Conservation (phyloP, 2,113 vertebrate species). For the Desmodus rotundus region DNA sequence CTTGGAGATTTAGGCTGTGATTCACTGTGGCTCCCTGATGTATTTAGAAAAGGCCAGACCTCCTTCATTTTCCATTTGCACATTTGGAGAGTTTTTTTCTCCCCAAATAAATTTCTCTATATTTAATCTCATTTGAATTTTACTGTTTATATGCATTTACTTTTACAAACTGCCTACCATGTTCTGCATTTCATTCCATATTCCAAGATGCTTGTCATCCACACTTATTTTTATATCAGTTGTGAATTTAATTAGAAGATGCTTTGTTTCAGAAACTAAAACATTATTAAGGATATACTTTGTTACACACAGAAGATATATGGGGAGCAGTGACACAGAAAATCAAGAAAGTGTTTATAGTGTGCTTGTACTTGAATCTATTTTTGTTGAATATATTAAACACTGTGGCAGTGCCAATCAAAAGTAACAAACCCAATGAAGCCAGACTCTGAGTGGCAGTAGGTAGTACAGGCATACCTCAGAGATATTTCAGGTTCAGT, state of each 20-base stretch:
- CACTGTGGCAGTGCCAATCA: not conserved
- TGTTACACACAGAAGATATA: not conserved
- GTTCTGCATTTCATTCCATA: not conserved
- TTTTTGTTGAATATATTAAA: slow-evolving; percentile 5
- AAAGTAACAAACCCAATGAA: not conserved
- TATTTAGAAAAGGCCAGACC: not conserved
- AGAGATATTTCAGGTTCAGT: not conserved
- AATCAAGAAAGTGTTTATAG: not conserved
- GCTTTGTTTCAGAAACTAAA: slow-evolving; percentile 12
- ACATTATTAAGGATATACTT: not conserved
- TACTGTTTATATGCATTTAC: not conserved
- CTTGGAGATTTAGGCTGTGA: not conserved
- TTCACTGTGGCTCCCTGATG: not conserved
- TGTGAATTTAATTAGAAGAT: not conserved
- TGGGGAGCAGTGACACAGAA: not conserved
- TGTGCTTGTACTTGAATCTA: not conserved
- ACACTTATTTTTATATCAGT: slow-evolving; percentile 16
- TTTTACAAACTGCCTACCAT: slow-evolving; percentile 1
- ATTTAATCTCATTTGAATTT: slow-evolving; percentile 21
- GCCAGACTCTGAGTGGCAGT: not conserved
- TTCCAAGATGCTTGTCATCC: slow-evolving; percentile 20
- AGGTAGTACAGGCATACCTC: not conserved
- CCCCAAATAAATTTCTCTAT: not conserved
- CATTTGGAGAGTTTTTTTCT: not conserved
- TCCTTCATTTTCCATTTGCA: not conserved